Conservation (phyloP, 1,140 invertebrate species). For the Drosophila ercepeae region DNA sequence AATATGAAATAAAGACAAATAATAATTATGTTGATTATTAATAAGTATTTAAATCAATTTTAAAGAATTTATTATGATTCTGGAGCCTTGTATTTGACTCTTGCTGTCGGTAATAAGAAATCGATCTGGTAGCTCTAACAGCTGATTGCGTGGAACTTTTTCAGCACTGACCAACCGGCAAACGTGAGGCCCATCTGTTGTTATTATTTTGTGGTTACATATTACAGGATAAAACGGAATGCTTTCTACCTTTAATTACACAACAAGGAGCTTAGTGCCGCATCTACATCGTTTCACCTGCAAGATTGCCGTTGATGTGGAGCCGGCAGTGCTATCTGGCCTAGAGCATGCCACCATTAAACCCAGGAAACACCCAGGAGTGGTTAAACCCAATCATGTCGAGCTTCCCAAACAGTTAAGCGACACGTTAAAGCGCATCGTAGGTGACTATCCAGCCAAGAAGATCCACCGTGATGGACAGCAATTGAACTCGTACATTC, state of each 20-base stretch:
- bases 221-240: conserved; percentile 21
- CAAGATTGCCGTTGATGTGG: conserved; percentile 84
- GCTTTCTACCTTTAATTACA: conserved; percentile 15
- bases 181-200: conserved; percentile 19
- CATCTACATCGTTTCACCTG: conserved; percentile 62
- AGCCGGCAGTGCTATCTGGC: conserved; percentile 84
- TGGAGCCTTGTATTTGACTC: not conserved
- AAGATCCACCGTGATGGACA: conserved; percentile 84
- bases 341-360: conserved; percentile 87
- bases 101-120: not conserved
- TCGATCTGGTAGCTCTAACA: conserved; percentile 9
- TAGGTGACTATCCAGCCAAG: conserved; percentile 86
- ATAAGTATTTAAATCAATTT: not conserved
- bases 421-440: conserved; percentile 84
- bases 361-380: conserved; percentile 88
- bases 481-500: conserved; percentile 86
- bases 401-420: conserved; percentile 86
- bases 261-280: conserved; percentile 30
- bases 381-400: conserved; percentile 84
- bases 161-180: conserved; percentile 22
- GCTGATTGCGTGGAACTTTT: not conserved
- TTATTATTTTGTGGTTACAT: conserved; percentile 32
- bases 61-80: not conserved
- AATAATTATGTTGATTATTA: no score
- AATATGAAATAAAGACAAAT: no score